Base-by-base conservation (phyloP, 2,888 invertebrate species). In the Nomada fucata region DNA sequence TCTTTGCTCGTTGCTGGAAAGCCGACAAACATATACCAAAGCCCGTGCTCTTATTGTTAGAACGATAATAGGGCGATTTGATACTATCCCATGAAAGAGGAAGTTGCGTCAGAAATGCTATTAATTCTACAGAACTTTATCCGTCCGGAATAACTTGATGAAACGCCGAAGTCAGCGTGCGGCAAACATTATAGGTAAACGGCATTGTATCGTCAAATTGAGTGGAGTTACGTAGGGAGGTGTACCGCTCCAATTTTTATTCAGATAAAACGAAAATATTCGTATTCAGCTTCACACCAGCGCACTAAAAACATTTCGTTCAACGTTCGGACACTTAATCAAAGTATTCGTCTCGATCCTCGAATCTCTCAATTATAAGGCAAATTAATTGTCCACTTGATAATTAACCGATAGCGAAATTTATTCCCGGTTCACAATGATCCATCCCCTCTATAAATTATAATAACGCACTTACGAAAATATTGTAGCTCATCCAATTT, bases 41-140 rank as follows among this genome's bases (percentile, higher is more conserved):
- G 59, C 64, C 4, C 18, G 15, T 0, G 13, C 5, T 44, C 44
- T 52, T 60, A 72, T 29, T 29, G 73, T 53, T 2, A n/a, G 13
- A 57, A 73, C 9, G 15, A 60, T 65, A 68, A 63, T 52, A 63
- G 23, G 18, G 44, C 42, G 64, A 69, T 69, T 76, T 52, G 52
- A 20, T 69, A 69, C 9, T 7, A 26, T 20, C 55, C 29, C 23
- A n/a, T 69, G 63, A 59, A 13, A 44, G 42, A 15, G 69, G 7
- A 64, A 64, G 42, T 59, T 55, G 18, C 29, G 53, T 64, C 23
- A 68, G 69, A 76, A 75, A 76, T 75, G 63, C 79, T 69, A 79
- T 69, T 76, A 69, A 50, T 69, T 42, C 10, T 44, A 13, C 36
- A 61, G 44, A 68, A 74, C 26, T 74, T 67, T 13, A 52, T 71